These are phyloP conservation scores for Ormyrus thymus DNA, from an alignment of 2,888 invertebrate genomes.

Conservation along the genomic window DNA sequence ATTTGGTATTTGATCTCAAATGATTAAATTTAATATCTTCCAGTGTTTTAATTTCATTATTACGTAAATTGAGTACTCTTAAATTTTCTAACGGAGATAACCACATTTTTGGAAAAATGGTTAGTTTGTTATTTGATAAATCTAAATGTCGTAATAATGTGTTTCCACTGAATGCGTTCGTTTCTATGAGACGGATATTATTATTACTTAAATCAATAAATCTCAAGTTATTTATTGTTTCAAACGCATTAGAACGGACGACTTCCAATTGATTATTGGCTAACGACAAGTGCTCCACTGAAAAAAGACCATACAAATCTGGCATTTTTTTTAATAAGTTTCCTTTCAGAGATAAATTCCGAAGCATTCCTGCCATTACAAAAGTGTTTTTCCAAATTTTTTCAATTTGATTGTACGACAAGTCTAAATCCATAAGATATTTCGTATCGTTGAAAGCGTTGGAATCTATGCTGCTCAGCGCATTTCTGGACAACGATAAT, in stretches of 20 bases:
- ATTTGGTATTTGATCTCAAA: conserved; percentile 37
- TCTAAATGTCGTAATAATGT: conserved; percentile 54
- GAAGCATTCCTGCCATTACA: conserved; percentile 52
- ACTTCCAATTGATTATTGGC: conserved; percentile 58
- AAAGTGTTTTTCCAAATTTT: conserved; percentile 58
- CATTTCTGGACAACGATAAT: conserved; percentile 61
- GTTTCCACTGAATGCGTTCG: conserved; percentile 54
- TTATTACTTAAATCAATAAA: conserved; percentile 62
- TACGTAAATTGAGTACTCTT: conserved; percentile 56
- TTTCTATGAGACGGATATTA: conserved; percentile 58
- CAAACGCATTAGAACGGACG: conserved; percentile 53
- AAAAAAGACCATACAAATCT: conserved; percentile 29
- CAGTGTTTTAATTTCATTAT: conserved; percentile 56
- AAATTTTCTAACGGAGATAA: conserved; percentile 20
- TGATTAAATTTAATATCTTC: conserved; percentile 56
- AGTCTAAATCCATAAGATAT: conserved; percentile 60
- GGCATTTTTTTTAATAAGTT: conserved; percentile 61
- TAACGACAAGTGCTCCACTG: conserved; percentile 57
- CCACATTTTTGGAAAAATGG: conserved; percentile 57
- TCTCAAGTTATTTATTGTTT: conserved; percentile 54
- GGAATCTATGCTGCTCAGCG: conserved; percentile 57
- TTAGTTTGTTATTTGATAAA: conserved; percentile 58
- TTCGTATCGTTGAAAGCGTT: conserved; percentile 61
- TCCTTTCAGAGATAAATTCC: conserved; percentile 59
- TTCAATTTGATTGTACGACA: conserved; percentile 62